phyloP scores from a whole-genome alignment of 2,797 vertebrate genomes.

The Capromys pilorides region DNA sequence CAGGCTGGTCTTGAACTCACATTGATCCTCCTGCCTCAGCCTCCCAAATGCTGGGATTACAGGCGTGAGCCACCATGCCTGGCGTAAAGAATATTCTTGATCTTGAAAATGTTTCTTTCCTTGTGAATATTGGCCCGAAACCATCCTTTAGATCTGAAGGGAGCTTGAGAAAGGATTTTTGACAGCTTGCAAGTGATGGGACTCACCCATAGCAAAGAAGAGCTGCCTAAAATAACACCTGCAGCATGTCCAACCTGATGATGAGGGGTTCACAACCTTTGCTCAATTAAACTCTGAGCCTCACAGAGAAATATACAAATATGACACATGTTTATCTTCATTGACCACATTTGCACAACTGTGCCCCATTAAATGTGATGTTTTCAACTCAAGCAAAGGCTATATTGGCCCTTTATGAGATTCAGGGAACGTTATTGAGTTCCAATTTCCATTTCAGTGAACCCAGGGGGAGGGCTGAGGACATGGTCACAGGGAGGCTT shows the following conservation, averaged over 20 bases:
- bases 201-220: neutral
- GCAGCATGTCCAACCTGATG: conserved; percentile 34
- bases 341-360: neutral
- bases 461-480: neutral
- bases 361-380: neutral
- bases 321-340: neutral
- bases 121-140: neutral
- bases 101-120: conserved; percentile 41
- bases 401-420: conserved; percentile 8
- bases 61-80: too few species aligned
- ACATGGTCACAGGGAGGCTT: neutral
- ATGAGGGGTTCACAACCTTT: neutral
- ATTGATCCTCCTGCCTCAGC: too few species aligned
- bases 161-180: neutral
- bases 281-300: neutral
- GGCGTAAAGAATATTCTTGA: conserved; percentile 4
- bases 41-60: too few species aligned
- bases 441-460: neutral
- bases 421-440: neutral
- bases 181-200: neutral
- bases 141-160: neutral
- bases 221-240: conserved; percentile 28
- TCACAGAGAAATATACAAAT: neutral
- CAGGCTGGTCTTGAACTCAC: too few species aligned
- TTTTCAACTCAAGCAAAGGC: neutral